These are phyloP conservation scores for Ganaspis brasiliensis DNA, from an alignment of 2,888 invertebrate genomes.

Conservation along the genomic window DNA sequence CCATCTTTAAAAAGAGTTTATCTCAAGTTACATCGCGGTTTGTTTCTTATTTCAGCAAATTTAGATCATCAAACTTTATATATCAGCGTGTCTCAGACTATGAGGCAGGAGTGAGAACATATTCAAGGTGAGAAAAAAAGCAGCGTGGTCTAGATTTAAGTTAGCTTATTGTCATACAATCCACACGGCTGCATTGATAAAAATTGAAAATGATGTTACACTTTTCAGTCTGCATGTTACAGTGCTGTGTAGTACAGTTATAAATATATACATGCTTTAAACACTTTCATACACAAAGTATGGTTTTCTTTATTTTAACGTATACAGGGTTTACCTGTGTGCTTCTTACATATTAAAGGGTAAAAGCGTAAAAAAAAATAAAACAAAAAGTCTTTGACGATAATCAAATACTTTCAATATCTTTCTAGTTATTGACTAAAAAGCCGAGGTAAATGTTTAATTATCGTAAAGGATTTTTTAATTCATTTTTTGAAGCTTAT, in stretches of 20 bases:
- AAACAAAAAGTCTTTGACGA: no score
- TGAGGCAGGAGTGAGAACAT: slow-evolving; percentile 82
- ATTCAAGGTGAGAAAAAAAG: slow-evolving; percentile 82
- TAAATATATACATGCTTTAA: slow-evolving; percentile 72
- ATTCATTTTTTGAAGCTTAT: no score
- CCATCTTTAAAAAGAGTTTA: slow-evolving; percentile 74
- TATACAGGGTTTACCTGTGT: no score
- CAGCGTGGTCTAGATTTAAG: slow-evolving; percentile 78
- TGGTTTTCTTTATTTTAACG: slow-evolving; percentile 55
- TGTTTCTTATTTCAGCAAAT: slow-evolving; percentile 83
- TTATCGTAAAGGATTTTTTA: no score
- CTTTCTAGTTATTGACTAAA: no score
- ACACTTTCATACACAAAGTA: slow-evolving; percentile 69
- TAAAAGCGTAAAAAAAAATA: no score
- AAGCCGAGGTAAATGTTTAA: no score
- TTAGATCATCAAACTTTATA: slow-evolving; percentile 82
- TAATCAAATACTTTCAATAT: no score
- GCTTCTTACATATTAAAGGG: no score
- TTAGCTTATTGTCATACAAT: slow-evolving; percentile 48
- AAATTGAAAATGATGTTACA: slow-evolving; percentile 65
- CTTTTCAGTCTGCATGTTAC: slow-evolving; percentile 76
- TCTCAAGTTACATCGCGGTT: slow-evolving; percentile 77
- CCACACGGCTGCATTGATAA: slow-evolving; percentile 74
- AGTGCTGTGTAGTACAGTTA: slow-evolving; percentile 74
- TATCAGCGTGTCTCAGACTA: slow-evolving; percentile 84